Evolutionary conservation across 2,113 vertebrate genomes (phyloP).

Genomic region (Mixornis gularis): DNA sequence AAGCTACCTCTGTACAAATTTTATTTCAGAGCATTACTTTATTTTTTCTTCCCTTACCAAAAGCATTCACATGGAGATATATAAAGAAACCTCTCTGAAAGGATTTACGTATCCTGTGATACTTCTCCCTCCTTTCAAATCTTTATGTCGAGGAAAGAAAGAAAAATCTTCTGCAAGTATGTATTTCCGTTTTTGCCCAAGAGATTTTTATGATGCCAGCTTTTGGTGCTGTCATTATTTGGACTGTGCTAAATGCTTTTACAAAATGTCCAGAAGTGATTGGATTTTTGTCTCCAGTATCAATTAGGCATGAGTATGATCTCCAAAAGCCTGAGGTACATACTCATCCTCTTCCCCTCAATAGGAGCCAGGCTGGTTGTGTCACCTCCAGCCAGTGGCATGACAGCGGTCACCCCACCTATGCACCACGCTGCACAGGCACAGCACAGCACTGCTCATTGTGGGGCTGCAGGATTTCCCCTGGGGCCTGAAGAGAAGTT

Average conservation of each 20-base stretch:
- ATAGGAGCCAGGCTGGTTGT: not conserved
- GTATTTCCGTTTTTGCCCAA: not conserved
- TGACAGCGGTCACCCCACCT: rapidly evolving
- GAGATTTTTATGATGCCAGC: not conserved
- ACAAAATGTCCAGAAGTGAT: not conserved
- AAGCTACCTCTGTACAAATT: conserved; percentile 3
- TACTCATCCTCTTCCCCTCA: not conserved
- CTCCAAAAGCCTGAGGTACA: not conserved
- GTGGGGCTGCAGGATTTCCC: not conserved
- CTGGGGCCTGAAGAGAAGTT: not conserved
- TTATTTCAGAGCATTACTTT: conserved; percentile 25
- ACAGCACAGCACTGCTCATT: not conserved
- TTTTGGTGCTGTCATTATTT: not conserved
- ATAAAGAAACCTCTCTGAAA: not conserved
- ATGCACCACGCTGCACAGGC: rapidly evolving
- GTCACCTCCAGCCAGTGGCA: not conserved
- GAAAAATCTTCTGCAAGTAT: not conserved
- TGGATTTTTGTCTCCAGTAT: not conserved
- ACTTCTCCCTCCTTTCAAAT: not conserved
- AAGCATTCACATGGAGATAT: not conserved
- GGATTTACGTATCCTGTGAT: not conserved
- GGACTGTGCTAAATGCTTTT: not conserved
- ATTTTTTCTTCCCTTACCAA: conserved; percentile 28
- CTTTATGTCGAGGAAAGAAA: not conserved
- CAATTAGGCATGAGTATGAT: not conserved